Evolutionary conservation across 2,888 invertebrate genomes (phyloP), one percentile per base, ranked within the genome.

Genomic region (Euzetes globulus): DNA sequence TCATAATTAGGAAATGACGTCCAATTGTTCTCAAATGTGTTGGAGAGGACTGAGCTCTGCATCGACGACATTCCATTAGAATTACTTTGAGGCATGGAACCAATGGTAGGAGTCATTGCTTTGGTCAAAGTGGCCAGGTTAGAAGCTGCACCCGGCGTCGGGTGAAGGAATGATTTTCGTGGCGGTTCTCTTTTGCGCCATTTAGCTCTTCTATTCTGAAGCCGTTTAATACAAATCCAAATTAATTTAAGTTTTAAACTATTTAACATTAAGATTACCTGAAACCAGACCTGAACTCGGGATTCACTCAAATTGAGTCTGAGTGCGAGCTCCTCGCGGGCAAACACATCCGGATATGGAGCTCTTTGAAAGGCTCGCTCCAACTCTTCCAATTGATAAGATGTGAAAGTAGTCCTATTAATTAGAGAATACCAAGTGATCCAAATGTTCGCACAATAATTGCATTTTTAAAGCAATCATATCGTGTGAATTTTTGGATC

Each of bases 321-420:
- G 60, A 94, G 86, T 71, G 96, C 96, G 75, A 96, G 85, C 82
- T 95, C 95, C 82, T 96, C 95, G 75, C 96, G 86, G 1, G 95
- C 95, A 81, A 95, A 95, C 0, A 96, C 94, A 82, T 96, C 96
- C 0, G 96, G 96, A 81, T 96, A 96, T 0, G 96, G 96, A 0
- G 95, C 96, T 47, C 94, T 87, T 82, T 96, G 94, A 81, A 96
- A 96, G 0, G 95, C 95, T 65, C 93, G 86, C 82, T 96, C 96
- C 80, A 96, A 83, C 81, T 95, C 94, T 82, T 95, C 94, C 77
- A 96, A 84, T 82, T 96, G 96, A 81, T 92, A 94, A 0, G 94
- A 93, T 6, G 95, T 95, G 81, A 96, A 96, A 7, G 96, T 96
- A 1, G 96, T 96, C 83, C 96, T 95, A 55, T 9, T 52, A 86